Conservation (phyloP, 2,113 vertebrate genomes). For the Seriola rivoliana region DNA sequence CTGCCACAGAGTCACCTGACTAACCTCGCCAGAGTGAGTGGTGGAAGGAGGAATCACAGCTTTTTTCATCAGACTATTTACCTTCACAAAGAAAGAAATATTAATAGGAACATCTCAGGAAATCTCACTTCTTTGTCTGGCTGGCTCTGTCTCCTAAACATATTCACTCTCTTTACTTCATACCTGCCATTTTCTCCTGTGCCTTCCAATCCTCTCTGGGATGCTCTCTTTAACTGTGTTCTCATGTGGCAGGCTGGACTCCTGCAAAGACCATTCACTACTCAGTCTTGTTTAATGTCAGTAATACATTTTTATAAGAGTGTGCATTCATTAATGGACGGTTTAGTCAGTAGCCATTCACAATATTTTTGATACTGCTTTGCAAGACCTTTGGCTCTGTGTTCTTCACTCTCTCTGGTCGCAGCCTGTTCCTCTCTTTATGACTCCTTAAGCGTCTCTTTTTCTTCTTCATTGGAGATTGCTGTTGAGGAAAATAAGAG, state of each 20-base stretch:
- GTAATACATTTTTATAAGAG: neutral
- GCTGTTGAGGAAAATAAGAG: constrained; percentile 17
- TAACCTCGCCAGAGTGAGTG: constrained; percentile 44
- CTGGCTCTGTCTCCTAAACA: neutral
- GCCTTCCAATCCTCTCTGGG: constrained; percentile 44
- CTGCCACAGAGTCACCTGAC: constrained; percentile 65
- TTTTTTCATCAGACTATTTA: constrained; percentile 42
- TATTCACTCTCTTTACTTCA: neutral
- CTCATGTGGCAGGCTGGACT: constrained; percentile 36
- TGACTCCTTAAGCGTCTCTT: constrained; percentile 83
- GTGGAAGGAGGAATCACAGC: constrained; percentile 53
- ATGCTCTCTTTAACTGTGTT: constrained; percentile 20
- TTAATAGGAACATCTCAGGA: neutral
- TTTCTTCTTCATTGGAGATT: constrained; percentile 62
- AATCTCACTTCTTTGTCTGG: neutral
- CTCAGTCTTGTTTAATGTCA: neutral
- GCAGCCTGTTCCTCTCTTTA: constrained; percentile 83
- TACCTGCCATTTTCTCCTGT: constrained; percentile 73
- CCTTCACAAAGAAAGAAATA: constrained; percentile 27
- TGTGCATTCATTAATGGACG: neutral
- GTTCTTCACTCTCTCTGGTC: constrained; percentile 37
- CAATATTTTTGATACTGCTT: constrained; percentile 38
- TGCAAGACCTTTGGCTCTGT: constrained; percentile 26
- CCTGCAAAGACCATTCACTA: constrained; percentile 57
- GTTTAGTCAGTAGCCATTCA: constrained; percentile 23